Base-by-base conservation (phyloP, 2,888 invertebrate genomes). In the Acronicta leporina region DNA sequence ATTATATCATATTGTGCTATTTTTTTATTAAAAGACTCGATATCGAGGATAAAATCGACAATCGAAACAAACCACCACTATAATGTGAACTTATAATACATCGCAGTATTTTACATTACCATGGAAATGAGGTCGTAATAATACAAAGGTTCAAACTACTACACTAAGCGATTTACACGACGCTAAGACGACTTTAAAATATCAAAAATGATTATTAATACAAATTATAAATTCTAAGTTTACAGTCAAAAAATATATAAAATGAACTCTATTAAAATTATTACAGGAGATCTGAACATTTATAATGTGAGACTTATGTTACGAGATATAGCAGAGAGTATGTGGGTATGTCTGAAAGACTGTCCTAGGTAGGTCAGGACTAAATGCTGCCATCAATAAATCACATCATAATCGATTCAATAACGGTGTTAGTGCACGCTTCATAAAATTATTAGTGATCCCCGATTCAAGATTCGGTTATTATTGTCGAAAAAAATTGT, bases 111-210 rank as follows among this genome's bases (percentile, higher is more conserved):
- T 80, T 84, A 87, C 81, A 84, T 72, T 82, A 83, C 75, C 73
- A 75, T 82, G 82, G 77, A 79, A 79, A 84, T 83, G 82, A 85
- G 81, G 80, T 85, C 75, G 75, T 76, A 75, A 71, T 79, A 75
- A 82, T 80, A 83, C 76, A 78, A 80, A 79, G 69, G 78, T 76
- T 71, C 73, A 75, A 82, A 77, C 76, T 50, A 80, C 81, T 87
- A 85, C 80, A 78, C 80, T 85, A 87, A 81, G 84, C 85, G 80
- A 90, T 85, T 85, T 87, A 88, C 86, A 86, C 75, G 75, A 88
- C 66, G 79, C 87, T 87, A 85, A 76, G 67, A 81, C 78, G 77
- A 82, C 69, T 75, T 76, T 72, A 81, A 83, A 82, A 77, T 79
- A 83, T 71, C 63, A 80, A 79, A n/a, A 68, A 63, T 59, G 61